Evolutionary conservation across 2,113 vertebrate genomes (phyloP), one percentile per base, ranked within the genome.

Genomic region (Zosterops hypoxanthus): DNA sequence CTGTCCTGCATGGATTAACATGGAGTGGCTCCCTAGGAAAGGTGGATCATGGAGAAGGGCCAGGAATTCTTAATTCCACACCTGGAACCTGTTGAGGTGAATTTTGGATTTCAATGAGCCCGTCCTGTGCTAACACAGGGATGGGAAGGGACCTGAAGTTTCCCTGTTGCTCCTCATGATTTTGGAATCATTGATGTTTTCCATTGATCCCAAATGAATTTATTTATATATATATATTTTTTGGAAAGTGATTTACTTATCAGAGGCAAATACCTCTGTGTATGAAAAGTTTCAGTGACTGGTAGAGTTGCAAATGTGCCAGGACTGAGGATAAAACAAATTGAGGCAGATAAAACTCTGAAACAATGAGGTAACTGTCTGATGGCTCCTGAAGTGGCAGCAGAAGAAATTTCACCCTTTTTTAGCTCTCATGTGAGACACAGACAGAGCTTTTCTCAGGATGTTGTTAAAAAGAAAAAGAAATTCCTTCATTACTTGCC

Each of bases 81-180:
- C 42, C 16, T 73, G 82, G 64, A 72, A 18, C 25, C 17, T 31
- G 5, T 79, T 82, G 4, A 14, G 56, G 31, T 78, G 36, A 36
- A 36, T 36, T 36, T 9, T 64, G 23, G 6, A 18, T 11, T 3
- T 0, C 0, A 14, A 3, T 41, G 65, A 73, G 24, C 21, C 53
- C 53, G 41, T 77, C 24, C 46, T 44, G 24, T 86, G 33, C 66
- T 57, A 24, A 17, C 3, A 7, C 12, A 8, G 11, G 14, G 9
- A 2, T 8, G 3, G 59, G 25, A 53, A 5, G 23, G 17, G 34
- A 60, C 11, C 25, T 16, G 50, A 39, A 24, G 8, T n/a, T 39
- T 65, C 25, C n/a, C 14, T 24, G 1, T 2, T 2, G 0, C 6
- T 22, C 10, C 71, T 86, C 15, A 0, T 14, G 17, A 5, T 11